A percentile compares a stretch with the other conserved stretches of the same genome.
Conservation (phyloP, 35 echinoderm and acorn worm species). For the Heliocidaris erythrogramma region DNA sequence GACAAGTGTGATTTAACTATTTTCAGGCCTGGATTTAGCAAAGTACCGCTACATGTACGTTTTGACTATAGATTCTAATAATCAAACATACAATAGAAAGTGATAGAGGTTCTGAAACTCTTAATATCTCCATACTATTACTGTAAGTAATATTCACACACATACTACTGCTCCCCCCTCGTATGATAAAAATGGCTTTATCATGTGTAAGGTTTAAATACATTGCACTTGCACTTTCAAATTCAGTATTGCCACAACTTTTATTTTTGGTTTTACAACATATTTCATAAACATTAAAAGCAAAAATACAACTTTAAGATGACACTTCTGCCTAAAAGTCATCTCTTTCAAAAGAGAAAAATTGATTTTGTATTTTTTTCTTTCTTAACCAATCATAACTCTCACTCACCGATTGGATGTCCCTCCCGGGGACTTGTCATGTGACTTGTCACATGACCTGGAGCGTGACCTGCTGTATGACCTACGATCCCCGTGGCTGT, state of each 20-base stretch:
- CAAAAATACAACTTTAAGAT: not conserved
- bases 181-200: not conserved
- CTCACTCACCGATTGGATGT: slow-evolving; percentile 28
- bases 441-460: slow-evolving; percentile 27
- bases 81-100: not conserved
- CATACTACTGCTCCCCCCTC: not conserved
- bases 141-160: not conserved
- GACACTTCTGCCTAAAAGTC: not conserved
- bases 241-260: not conserved
- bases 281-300: not conserved
- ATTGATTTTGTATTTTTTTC: not conserved
- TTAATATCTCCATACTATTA: not conserved
- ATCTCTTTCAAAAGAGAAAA: not conserved
- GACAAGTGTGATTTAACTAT: no score
- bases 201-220: not conserved
- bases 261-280: not conserved
- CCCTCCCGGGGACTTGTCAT: slow-evolving; percentile 27
- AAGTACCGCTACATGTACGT: no score
- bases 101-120: not conserved
- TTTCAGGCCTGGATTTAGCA: no score
- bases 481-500: slow-evolving; percentile 3
- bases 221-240: not conserved
- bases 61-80: not conserved
- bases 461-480: slow-evolving; percentile 49
- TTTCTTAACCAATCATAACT: slow-evolving; percentile 43